Percentiles rank a stretch among this genome's conserved stretches.
Conservation (phyloP, 2,888 invertebrate species). For the Dicranocentrus wangi region DNA sequence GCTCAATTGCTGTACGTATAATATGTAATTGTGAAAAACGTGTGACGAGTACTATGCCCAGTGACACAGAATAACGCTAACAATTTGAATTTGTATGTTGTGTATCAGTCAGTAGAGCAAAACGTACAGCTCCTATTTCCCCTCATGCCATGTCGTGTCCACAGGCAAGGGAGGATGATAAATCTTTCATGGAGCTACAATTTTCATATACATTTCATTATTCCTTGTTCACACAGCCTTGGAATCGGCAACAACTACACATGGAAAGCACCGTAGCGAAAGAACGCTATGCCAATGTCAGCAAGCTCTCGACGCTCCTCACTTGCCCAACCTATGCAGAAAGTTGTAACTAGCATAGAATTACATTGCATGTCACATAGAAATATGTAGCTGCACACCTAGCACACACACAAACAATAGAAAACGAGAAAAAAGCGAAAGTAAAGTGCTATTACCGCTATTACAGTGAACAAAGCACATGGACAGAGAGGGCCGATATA, state of each 20-base stretch:
- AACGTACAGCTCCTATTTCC: background rate
- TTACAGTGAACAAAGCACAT: background rate
- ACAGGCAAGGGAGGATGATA: conserved; percentile 35
- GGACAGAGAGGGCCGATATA: too few relatives aligned
- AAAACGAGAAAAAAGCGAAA: conserved; percentile 5
- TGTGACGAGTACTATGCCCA: too few relatives aligned
- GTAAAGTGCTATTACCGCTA: background rate
- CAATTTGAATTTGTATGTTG: background rate
- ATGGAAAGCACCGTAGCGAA: conserved; percentile 6
- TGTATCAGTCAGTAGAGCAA: background rate
- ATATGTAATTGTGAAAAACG: too few relatives aligned
- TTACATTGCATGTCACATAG: conserved; percentile 40
- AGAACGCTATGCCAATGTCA: background rate
- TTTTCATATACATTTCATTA: conserved; percentile 46
- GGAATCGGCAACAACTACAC: conserved; percentile 37
- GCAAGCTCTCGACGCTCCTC: too few relatives aligned
- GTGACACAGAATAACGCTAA: conserved; percentile 1
- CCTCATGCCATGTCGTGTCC: conserved; percentile 19
- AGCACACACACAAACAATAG: background rate
- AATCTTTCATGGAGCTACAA: conserved; percentile 53
- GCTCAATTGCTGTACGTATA: too few relatives aligned
- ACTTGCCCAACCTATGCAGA: conserved; percentile 27
- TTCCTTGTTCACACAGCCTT: conserved; percentile 24
- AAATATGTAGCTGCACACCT: conserved; percentile 1
- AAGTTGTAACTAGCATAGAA: conserved; percentile 31